A percentile compares a stretch with the other conserved stretches of the same genome.
Conservation (phyloP, 2,888 invertebrate genomes). For the Epistrophella euchroma region DNA sequence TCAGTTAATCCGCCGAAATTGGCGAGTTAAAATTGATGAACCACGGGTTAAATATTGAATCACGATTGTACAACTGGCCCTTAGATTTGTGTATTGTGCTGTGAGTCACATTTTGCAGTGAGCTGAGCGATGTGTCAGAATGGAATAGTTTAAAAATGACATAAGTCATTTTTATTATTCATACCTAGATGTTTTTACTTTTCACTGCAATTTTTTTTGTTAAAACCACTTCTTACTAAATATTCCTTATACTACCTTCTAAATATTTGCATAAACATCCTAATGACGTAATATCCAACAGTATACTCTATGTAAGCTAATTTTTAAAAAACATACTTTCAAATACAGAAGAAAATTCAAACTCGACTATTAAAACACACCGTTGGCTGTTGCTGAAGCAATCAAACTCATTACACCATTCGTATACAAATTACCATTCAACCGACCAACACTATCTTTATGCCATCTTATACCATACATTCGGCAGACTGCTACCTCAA, state of each 20-base stretch:
- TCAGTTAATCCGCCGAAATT: too few relatives aligned
- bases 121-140: too few relatives aligned
- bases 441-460: constrained; percentile 24
- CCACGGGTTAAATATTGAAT: too few relatives aligned
- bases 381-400: constrained; percentile 9
- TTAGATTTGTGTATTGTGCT: too few relatives aligned
- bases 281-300: not conserved
- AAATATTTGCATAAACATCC: not conserved
- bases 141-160: too few relatives aligned
- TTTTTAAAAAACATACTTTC: not conserved
- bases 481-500: constrained; percentile 24
- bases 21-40: too few relatives aligned
- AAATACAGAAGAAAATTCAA: constrained; percentile 10
- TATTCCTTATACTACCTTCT: too few relatives aligned
- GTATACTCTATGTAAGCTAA: not conserved
- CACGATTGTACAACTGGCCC: too few relatives aligned
- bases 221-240: not conserved
- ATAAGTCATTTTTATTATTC: too few relatives aligned
- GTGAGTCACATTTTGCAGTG: too few relatives aligned
- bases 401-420: constrained; percentile 45
- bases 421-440: constrained; percentile 44
- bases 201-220: too few relatives aligned
- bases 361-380: constrained; percentile 37
- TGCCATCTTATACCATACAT: constrained; percentile 42
- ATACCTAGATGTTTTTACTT: too few relatives aligned